Evolutionary conservation across 2,113 vertebrate species (phyloP).

Genomic region (Tamias sibiricus): DNA sequence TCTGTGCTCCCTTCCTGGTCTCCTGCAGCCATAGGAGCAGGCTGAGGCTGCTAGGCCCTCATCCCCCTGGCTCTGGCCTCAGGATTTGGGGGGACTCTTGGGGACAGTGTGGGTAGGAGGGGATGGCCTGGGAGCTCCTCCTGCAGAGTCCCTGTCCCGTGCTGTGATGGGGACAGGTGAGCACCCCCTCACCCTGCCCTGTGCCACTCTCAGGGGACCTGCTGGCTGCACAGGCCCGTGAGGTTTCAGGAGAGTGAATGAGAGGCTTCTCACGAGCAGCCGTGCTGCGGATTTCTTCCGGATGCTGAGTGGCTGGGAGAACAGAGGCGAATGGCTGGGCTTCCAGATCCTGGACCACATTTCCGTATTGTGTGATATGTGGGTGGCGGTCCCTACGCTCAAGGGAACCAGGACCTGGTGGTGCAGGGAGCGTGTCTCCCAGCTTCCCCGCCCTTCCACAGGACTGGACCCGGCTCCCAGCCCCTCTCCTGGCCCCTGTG

Average conservation of each 20-base stretch:
- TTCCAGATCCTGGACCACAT: background rate
- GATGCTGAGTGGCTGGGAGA: background rate
- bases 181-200: accelerated
- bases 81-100: background rate
- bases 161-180: accelerated
- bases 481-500: background rate
- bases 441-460: no score
- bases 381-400: background rate
- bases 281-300: no score
- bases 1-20: background rate
- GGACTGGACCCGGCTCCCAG: background rate
- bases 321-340: background rate
- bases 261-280: background rate
- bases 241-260: background rate
- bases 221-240: accelerated
- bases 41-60: background rate
- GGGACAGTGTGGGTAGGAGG: background rate
- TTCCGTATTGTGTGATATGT: background rate
- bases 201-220: background rate
- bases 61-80: background rate
- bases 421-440: background rate
- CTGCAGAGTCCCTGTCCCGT: accelerated
- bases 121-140: background rate
- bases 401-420: background rate
- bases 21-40: no score